phyloP scores from a whole-genome alignment of 2,888 invertebrate genomes.

The Euzophera pinguis region DNA sequence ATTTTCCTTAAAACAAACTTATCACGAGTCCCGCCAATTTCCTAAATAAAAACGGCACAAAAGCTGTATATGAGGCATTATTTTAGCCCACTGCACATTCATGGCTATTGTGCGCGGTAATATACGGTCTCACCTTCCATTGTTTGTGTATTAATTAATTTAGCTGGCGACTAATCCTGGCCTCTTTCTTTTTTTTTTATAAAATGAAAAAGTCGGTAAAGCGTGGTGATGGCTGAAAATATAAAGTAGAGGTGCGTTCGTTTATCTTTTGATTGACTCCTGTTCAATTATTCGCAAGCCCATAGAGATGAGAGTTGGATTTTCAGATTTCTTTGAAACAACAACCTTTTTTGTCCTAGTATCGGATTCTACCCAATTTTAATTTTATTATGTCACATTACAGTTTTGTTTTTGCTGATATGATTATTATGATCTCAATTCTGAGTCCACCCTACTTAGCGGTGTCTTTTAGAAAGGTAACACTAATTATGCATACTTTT shows the following conservation, averaged over 20 bases:
- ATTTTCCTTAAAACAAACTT: background rate
- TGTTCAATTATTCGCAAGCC: background rate
- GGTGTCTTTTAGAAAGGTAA: no score
- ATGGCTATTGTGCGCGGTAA: constrained; percentile 22
- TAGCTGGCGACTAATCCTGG: constrained; percentile 25
- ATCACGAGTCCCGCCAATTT: constrained; percentile 10
- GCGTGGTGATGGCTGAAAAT: background rate
- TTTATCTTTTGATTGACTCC: background rate
- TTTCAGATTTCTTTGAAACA: no score
- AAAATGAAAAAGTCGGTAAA: constrained; percentile 5
- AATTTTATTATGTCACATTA: no score
- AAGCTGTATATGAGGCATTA: constrained; percentile 16
- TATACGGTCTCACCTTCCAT: constrained; percentile 23
- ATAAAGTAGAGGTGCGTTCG: background rate
- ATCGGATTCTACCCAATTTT: no score
- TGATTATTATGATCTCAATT: no score
- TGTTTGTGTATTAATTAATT: constrained; percentile 30
- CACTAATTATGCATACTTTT: no score
- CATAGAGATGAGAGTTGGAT: no score
- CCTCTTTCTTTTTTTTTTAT: constrained; percentile 22
- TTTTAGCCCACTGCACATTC: constrained; percentile 23
- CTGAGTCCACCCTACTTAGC: no score
- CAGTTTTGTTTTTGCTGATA: no score
- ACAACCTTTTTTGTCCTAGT: no score
- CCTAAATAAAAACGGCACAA: constrained; percentile 3